Evolutionary conservation across 1,140 invertebrate genomes (phyloP).

Genomic region (Hirudo medicinalis): DNA sequence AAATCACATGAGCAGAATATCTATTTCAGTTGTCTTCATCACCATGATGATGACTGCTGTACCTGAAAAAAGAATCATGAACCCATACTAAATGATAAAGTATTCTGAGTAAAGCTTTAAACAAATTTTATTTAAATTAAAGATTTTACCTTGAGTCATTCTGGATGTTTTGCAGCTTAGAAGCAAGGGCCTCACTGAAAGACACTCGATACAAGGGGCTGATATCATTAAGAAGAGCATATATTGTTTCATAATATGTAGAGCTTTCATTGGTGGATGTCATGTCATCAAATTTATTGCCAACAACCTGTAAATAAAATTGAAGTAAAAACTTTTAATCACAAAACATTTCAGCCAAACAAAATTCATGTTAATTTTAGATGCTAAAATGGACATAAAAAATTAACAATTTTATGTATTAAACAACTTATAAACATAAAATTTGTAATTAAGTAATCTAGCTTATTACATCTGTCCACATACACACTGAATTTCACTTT

Average conservation of each 20-base stretch:
- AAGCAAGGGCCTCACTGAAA: background rate
- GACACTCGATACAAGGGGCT: constrained; percentile 1
- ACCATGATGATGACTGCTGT: too few relatives aligned
- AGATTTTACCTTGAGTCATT: too few relatives aligned
- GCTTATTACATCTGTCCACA: background rate
- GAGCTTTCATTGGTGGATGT: background rate
- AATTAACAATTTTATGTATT: background rate
- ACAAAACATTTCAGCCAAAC: background rate
- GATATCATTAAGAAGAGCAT: constrained; percentile 8
- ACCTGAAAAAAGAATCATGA: too few relatives aligned
- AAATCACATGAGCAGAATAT: too few relatives aligned
- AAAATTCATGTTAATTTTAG: background rate
- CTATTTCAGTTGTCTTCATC: too few relatives aligned
- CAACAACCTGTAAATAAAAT: constrained; percentile 6
- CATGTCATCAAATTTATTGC: background rate
- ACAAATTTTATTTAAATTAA: too few relatives aligned
- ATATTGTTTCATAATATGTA: constrained; percentile 8
- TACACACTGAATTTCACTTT: background rate
- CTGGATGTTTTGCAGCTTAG: background rate
- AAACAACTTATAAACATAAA: background rate
- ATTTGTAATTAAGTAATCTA: too few relatives aligned
- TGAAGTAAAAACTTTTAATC: background rate
- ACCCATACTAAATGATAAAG: too few relatives aligned
- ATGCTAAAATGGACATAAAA: background rate
- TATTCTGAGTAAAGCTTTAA: too few relatives aligned